Percentiles rank a stretch among this genome's conserved stretches.
Conservation (phyloP, 2,113 vertebrate species). For the Himantopus leucocephalus region DNA sequence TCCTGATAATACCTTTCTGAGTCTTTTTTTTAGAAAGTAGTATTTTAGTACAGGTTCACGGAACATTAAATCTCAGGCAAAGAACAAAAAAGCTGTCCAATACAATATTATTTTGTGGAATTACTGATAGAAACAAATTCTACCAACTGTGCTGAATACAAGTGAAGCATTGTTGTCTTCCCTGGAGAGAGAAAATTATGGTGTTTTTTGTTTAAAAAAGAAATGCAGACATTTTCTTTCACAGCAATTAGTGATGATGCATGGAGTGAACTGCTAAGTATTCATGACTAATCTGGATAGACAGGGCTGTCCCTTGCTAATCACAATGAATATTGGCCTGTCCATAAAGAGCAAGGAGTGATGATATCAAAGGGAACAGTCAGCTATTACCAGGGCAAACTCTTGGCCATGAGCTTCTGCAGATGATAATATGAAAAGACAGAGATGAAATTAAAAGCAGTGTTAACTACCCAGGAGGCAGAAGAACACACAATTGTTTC, state of each 20-base stretch:
- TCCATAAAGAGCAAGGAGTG: constrained; percentile 65
- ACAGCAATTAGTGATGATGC: constrained; percentile 62
- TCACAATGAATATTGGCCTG: constrained; percentile 75
- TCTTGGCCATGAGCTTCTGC: constrained; percentile 63
- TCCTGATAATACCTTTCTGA: not conserved
- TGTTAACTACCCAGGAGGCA: constrained; percentile 65
- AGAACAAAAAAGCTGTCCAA: not conserved
- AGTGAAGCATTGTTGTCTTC: not conserved
- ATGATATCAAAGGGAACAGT: constrained; percentile 79
- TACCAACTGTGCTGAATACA: not conserved
- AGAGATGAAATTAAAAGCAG: constrained; percentile 74
- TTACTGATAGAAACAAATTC: not conserved
- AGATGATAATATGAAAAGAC: constrained; percentile 65
- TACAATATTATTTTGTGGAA: not conserved
- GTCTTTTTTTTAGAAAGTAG: not conserved
- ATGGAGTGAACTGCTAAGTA: constrained; percentile 61
- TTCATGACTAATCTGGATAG: constrained; percentile 72
- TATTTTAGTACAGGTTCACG: not conserved
- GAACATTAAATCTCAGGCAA: not conserved
- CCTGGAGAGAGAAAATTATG: not conserved
- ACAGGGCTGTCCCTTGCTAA: constrained; percentile 77
- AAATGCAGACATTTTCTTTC: constrained; percentile 53
- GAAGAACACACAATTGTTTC: constrained; percentile 11
- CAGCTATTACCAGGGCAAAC: constrained; percentile 73
- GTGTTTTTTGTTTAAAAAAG: not conserved